Base-by-base conservation (phyloP, 2,888 invertebrate genomes). In the Nymphalis urticae region DNA sequence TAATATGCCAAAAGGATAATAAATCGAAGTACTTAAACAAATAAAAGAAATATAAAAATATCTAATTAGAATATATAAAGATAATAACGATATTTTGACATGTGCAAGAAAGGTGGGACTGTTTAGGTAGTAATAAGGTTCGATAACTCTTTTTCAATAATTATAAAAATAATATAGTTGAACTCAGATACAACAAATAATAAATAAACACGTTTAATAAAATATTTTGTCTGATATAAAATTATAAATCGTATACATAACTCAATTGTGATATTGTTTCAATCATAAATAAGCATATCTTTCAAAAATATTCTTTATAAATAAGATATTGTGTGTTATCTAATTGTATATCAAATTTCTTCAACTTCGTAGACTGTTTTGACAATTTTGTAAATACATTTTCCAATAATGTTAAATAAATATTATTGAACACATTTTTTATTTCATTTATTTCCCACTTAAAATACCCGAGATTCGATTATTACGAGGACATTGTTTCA, bases 351-450 rank as follows among this genome's bases (percentile, higher is more conserved):
- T 58, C 64, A 61, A 48, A 66, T 64, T 70, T 63, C 65, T 63
- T 64, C 58, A 70, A 36, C 48, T 56, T 56, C 66, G 62, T 68
- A 54, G 48, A 66, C 68, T 65, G 63, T 74, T 74, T 73, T 66
- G 59, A 65, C 64, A 73, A 65, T 74, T 74, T 74, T 74, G 74
- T 74, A 72, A 74, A 74, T 74, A 73, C 65, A 70, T 74, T 72
- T 65, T 73, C 69, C 64, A 69, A 68, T 60, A 63, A 56, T 58
- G 67, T 62, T 72, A 73, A 73, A 72, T 36, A 56, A 68, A 66
- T 68, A 78, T 67, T 62, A 64, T 63, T 69, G 48, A 56, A 32
- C 27, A 27, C 21, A 5, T 48, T 32, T 42, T 69, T 70, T 63
- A 3, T 47, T 51, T 68, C 58, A 19, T 27, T 8, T 5, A 19